phyloP scores from a whole-genome alignment of 2,113 vertebrate species.

The Poecile atricapillus region DNA sequence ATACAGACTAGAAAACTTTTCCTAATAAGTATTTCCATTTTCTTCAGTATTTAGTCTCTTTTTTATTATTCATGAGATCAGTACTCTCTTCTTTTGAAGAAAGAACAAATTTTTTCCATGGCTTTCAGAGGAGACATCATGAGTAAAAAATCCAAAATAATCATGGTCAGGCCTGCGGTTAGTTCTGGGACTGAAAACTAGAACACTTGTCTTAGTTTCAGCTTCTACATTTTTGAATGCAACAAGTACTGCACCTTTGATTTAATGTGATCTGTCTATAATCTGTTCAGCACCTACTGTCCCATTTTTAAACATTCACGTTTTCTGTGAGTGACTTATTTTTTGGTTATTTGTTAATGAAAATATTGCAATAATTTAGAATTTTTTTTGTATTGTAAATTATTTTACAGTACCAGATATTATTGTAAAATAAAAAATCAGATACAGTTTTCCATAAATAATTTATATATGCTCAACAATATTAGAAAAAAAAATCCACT shows the following conservation, averaged over 20 bases:
- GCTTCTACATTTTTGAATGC: background rate
- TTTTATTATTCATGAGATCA: background rate
- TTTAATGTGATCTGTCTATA: background rate
- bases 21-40: background rate
- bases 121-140: background rate
- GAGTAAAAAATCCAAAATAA: background rate
- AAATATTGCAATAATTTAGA: background rate
- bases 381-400: background rate
- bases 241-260: background rate
- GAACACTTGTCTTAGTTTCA: background rate
- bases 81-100: background rate
- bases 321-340: background rate
- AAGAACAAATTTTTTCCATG: background rate
- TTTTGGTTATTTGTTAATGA: accelerated
- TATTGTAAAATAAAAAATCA: background rate
- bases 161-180: background rate
- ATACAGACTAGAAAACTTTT: background rate
- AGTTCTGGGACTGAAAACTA: background rate
- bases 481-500: background rate
- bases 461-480: background rate
- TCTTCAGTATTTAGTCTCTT: background rate
- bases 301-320: background rate
- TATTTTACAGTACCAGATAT: background rate
- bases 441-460: background rate
- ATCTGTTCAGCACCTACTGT: background rate